Base-by-base conservation (phyloP, 2,113 vertebrate genomes). In the Ovibos moschatus region DNA sequence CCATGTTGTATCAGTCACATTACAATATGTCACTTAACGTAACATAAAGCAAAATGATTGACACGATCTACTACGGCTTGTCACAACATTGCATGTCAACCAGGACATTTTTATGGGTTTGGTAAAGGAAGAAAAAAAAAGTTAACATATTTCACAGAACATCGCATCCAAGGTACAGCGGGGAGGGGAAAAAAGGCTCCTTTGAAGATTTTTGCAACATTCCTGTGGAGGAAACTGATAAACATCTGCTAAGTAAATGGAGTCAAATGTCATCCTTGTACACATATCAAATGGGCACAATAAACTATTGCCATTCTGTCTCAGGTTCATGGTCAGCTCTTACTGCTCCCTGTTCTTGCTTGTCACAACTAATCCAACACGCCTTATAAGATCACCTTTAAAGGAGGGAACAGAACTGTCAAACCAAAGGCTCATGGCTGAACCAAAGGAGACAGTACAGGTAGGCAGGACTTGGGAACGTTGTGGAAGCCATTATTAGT, bases 11-110 rank as follows among this genome's bases (percentile, higher is more conserved):
- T 99, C 98, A 98, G 98, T 99, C 98, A 98, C 98, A 98, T 98
- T 98, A 98, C 97, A 98, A 92, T 96, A 98, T 98, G 98, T 98
- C 98, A 98, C 92, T 98, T 98, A 98, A 95, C 98, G 96, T 95
- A 99, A 98, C 98, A 98, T 94, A 95, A 98, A 93, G 97, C 89
- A 95, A 62, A 64, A 96, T 98, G 98, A 99, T 98, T 99, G 99
- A 99, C 98, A 98, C 97, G 98, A 98, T 98, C 96, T 94, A 97
- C 98, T 95, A 98, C 98, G 98, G 87, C 98, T 98, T 99, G 99
- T 99, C 99, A 98, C 97, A 99, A 98, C 97, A 98, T 86, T 98
- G 93, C 95, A 98, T 17, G 16, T 98, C 98, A 99, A 5, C 90
- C 76, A 97, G 97, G 96, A 98, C 97, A 92, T 97, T 79, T 98